Percentiles rank a stretch among this genome's conserved stretches.
Evolutionary conservation across 2,888 invertebrate genomes (phyloP).

Genomic region (Polydrusus pterygomalis): DNA sequence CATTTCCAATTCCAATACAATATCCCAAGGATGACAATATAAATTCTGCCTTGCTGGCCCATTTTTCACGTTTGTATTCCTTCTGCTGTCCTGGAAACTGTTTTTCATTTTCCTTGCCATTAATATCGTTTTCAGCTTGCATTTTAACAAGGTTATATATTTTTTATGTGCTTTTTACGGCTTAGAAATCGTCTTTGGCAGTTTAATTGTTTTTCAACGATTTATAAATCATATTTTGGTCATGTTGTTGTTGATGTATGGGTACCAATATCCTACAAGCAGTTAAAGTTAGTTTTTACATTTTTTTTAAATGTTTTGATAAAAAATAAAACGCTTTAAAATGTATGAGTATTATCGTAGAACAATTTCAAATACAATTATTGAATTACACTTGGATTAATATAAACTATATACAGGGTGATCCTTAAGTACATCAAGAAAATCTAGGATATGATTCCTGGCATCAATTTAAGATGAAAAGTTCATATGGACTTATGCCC

Average conservation of each 20-base stretch:
- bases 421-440: no score
- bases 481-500: no score
- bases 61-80: constrained; percentile 74
- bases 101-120: constrained; percentile 31
- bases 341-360: no score
- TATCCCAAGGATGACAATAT: constrained; percentile 88
- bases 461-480: no score
- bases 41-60: constrained; percentile 86
- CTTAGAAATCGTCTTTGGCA: neutral
- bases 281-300: no score
- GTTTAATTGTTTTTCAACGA: neutral
- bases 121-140: constrained; percentile 25
- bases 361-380: no score
- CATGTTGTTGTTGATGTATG: neutral
- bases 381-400: no score
- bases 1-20: constrained; percentile 89
- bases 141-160: neutral
- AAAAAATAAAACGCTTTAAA: no score
- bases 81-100: constrained; percentile 8
- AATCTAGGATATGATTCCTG: no score
- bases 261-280: no score
- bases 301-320: no score
- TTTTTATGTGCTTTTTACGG: neutral
- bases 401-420: no score
- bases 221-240: neutral